Base-by-base conservation (phyloP, 2,113 vertebrate species). In the Sminthopsis crassicaudata region DNA sequence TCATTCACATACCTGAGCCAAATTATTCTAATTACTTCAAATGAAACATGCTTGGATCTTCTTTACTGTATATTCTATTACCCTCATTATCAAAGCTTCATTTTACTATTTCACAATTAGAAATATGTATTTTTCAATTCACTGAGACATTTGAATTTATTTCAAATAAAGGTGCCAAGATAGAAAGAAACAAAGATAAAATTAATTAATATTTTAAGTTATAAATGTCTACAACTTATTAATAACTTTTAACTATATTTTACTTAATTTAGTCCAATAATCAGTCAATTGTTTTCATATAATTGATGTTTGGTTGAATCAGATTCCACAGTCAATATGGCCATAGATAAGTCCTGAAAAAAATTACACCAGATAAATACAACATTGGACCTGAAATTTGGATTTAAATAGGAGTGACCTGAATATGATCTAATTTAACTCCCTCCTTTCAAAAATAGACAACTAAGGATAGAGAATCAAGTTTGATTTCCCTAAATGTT, bases 91-190 rank as follows among this genome's bases (percentile, higher is more conserved):
- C 46, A 19, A 48, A 51, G 19, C 50, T 11, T 53, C 23, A 92
- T 12, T 94, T 84, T 42, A 92, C 23, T 36, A 54, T 95, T 89
- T 91, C 60, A 76, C 30, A n/a, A 76, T 76, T 5, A 76, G 60
- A n/a, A 76, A 76, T n/a, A 76, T 67, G 30, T 10, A 2, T 76
- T 36, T 76, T n/a, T 76, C 19, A n/a, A n/a, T 19, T 76, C 60
- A 76, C 2, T n/a, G n/a, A 76, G 12, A 67, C n/a, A 76, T 1
- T 76, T 2, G 30, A n/a, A 76, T n/a, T 76, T 19, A 76, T n/a
- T 76, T 76, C 30, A 76, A 76, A n/a, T 76, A 76, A 76, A n/a
- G 14, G 1, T 1, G 3, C 12, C 60, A 76, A 67, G 57, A 67
- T 67, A 36, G 57, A 67, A 67, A n/a, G 36, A 76, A 76, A 67